Conservation (phyloP, 1,140 invertebrate species). For the Coboldia fuscipes region DNA sequence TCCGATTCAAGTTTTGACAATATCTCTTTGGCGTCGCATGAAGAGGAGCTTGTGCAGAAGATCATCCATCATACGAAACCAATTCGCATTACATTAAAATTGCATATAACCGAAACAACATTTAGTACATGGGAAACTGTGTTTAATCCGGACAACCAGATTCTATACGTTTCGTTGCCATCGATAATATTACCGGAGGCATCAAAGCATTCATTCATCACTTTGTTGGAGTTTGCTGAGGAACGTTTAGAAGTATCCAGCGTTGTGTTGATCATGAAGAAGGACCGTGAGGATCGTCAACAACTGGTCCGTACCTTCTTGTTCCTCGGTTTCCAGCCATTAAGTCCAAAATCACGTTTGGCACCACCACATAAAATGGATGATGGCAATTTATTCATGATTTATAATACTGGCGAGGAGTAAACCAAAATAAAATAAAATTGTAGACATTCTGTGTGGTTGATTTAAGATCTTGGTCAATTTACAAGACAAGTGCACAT, state of each 20-base stretch:
- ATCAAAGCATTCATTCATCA: conserved; percentile 82
- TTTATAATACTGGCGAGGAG: conserved; percentile 17
- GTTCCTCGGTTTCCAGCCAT: conserved; percentile 79
- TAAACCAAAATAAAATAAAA: too few relatives aligned
- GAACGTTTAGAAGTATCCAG: conserved; percentile 62
- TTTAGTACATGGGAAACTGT: conserved; percentile 65
- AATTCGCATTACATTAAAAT: conserved; percentile 50
- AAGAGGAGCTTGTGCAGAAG: conserved; percentile 26
- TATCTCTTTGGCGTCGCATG: conserved; percentile 14
- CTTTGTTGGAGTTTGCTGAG: conserved; percentile 86
- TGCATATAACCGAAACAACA: conserved; percentile 53
- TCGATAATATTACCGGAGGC: conserved; percentile 62
- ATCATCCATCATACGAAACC: conserved; percentile 34
- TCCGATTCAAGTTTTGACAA: conserved; percentile 8
- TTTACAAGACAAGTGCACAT: too few relatives aligned
- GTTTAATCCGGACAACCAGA: conserved; percentile 35
- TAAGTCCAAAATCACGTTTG: conserved; percentile 62
- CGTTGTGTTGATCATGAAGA: conserved; percentile 47
- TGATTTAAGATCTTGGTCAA: too few relatives aligned
- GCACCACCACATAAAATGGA: conserved; percentile 28
- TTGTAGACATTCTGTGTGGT: too few relatives aligned
- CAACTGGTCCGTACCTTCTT: conserved; percentile 83
- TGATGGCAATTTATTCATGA: conserved; percentile 18
- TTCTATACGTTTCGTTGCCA: conserved; percentile 72
- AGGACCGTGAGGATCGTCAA: conserved; percentile 62